Conservation (phyloP, 1,140 invertebrate genomes). For the Lerema accius region DNA sequence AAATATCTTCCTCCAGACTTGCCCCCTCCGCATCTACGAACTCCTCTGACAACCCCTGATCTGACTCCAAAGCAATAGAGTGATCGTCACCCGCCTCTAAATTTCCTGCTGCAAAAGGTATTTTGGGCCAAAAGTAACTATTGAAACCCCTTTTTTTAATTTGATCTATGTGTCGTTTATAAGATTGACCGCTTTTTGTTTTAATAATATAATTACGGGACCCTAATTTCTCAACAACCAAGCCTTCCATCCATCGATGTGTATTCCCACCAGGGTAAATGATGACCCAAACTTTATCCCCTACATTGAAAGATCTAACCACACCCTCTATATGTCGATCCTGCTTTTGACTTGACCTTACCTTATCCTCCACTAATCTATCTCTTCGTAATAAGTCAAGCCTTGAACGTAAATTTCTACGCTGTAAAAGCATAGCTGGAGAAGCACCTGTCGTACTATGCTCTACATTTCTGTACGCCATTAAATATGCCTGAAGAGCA, state of each 20-base stretch:
- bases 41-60: no score
- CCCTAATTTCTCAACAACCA: neutral
- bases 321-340: neutral
- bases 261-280: neutral
- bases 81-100: no score
- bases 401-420: slow-evolving; percentile 7
- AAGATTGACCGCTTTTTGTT: neutral
- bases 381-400: slow-evolving; percentile 15
- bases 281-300: neutral
- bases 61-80: no score
- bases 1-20: no score
- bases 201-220: neutral
- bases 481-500: slow-evolving; percentile 33
- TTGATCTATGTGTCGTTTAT: slow-evolving; percentile 65
- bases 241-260: neutral
- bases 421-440: slow-evolving; percentile 25
- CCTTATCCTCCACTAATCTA: neutral
- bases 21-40: no score
- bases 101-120: no score
- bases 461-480: slow-evolving; percentile 35
- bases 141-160: neutral
- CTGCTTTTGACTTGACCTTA: neutral
- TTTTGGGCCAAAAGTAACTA: no score
- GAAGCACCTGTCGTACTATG: slow-evolving; percentile 29
- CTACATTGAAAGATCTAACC: neutral